phyloP scores from a whole-genome alignment of 2,113 vertebrate species.

The Tachysurus vachellii region DNA sequence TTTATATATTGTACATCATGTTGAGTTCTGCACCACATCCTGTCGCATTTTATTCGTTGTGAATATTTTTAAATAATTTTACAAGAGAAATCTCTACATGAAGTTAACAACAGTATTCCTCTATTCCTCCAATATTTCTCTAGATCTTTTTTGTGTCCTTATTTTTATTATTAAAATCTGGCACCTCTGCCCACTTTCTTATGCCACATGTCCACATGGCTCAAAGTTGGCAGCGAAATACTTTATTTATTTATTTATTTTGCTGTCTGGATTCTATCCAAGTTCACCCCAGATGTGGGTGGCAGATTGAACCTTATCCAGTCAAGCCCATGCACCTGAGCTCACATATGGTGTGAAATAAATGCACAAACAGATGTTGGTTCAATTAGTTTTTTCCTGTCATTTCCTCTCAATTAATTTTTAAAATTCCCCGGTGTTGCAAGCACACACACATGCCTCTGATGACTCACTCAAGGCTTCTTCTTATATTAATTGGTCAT shows the following conservation, averaged over 20 bases:
- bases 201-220: slow-evolving; percentile 54
- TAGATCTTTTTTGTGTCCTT: neutral
- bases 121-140: too few species aligned
- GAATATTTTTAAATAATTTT: neutral
- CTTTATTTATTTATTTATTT: slow-evolving; percentile 48
- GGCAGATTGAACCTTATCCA: slow-evolving; percentile 43
- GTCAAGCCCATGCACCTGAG: slow-evolving; percentile 4
- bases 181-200: neutral
- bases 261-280: slow-evolving; percentile 60
- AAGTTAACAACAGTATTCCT: neutral
- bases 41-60: neutral
- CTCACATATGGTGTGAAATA: slow-evolving; percentile 37
- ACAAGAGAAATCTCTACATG: neutral
- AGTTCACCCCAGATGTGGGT: slow-evolving; percentile 61
- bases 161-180: slow-evolving; percentile 4
- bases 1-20: neutral
- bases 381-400: slow-evolving; percentile 11
- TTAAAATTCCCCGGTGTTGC: neutral
- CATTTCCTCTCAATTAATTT: slow-evolving; percentile 14
- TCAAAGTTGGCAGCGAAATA: slow-evolving; percentile 59
- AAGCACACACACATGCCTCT: neutral
- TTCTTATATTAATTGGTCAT: slow-evolving; percentile 20
- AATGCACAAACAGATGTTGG: slow-evolving; percentile 45
- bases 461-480: neutral
- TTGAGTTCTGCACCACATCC: neutral